A percentile compares a stretch with the other conserved stretches of the same genome.
These are phyloP conservation scores for Montipora capricornis DNA, from an alignment of 64 coral and sea anemone species.

Conservation along the genomic window DNA sequence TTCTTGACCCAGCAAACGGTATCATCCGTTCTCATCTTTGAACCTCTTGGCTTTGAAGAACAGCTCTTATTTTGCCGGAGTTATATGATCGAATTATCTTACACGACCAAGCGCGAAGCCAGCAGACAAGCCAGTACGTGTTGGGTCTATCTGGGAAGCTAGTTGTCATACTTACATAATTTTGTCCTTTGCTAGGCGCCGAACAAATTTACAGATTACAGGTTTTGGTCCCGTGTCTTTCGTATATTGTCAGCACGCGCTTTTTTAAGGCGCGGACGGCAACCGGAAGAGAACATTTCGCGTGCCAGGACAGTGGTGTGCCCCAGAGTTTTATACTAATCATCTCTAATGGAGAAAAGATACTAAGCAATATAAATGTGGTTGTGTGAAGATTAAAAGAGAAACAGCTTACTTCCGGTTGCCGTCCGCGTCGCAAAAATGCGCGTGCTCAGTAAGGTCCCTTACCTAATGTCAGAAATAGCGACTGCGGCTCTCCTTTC, in stretches of 20 bases:
- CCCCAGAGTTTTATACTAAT: too few relatives aligned
- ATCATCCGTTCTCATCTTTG: not conserved
- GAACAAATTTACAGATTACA: slow-evolving; percentile 59
- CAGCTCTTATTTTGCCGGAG: not conserved
- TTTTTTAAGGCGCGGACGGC: not conserved
- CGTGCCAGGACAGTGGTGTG: not conserved
- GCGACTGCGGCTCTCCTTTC: not conserved
- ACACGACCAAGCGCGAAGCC: not conserved
- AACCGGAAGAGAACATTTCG: not conserved
- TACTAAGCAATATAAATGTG: not conserved
- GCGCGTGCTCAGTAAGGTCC: slow-evolving; percentile 40
- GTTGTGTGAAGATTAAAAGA: not conserved
- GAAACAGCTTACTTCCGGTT: too few relatives aligned
- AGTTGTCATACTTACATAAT: not conserved
- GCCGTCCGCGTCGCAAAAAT: slow-evolving; percentile 5
- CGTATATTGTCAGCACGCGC: not conserved
- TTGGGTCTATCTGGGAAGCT: not conserved
- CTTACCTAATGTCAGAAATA: slow-evolving; percentile 4
- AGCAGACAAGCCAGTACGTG: not conserved
- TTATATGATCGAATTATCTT: not conserved
- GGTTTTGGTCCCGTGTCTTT: slow-evolving; percentile 17
- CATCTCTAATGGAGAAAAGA: too few relatives aligned
- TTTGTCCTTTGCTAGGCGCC: slow-evolving; percentile 48
- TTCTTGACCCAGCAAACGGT: not conserved
- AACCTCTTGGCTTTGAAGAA: not conserved